These are phyloP conservation scores for Theodoxus fluviatilis DNA, from an alignment of 2,888 invertebrate species.

Conservation along the genomic window DNA sequence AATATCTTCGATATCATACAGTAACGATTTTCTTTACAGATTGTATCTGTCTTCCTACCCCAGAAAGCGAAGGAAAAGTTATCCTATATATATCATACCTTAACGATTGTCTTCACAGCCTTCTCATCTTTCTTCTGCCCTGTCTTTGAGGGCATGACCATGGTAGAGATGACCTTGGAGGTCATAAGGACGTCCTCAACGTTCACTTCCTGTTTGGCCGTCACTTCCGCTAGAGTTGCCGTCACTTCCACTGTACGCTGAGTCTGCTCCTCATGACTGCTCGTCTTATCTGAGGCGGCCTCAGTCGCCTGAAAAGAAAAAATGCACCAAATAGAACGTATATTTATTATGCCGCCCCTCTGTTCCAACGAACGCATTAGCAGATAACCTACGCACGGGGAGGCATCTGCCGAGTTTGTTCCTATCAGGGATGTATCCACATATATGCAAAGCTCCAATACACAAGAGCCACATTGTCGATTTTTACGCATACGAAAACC, in stretches of 20 bases:
- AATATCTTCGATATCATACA: conserved; percentile 24
- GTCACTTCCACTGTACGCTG: conserved; percentile 28
- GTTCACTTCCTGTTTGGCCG: conserved; percentile 29
- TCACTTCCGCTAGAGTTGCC: conserved; percentile 31
- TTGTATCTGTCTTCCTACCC: neutral
- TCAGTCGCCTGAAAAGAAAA: conserved; percentile 6
- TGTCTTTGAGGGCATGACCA: conserved; percentile 15
- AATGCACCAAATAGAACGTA: neutral
- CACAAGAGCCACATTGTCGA: too few species aligned
- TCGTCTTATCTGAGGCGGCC: conserved; percentile 15
- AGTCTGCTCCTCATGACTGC: too few species aligned
- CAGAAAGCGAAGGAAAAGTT: neutral
- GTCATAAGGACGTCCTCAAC: conserved; percentile 35
- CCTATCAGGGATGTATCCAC: too few species aligned
- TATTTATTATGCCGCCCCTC: neutral
- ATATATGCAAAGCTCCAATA: too few species aligned
- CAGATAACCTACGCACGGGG: too few species aligned
- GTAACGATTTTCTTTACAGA: conserved; percentile 25
- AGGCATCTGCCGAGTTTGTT: too few species aligned
- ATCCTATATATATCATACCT: too few species aligned
- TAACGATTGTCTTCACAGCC: conserved; percentile 25
- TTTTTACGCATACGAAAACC: too few species aligned
- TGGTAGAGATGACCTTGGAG: conserved; percentile 31
- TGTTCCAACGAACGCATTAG: neutral
- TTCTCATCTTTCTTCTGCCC: conserved; percentile 21